Conservation (phyloP, 2,113 vertebrate species). For the Scopus umbretta region DNA sequence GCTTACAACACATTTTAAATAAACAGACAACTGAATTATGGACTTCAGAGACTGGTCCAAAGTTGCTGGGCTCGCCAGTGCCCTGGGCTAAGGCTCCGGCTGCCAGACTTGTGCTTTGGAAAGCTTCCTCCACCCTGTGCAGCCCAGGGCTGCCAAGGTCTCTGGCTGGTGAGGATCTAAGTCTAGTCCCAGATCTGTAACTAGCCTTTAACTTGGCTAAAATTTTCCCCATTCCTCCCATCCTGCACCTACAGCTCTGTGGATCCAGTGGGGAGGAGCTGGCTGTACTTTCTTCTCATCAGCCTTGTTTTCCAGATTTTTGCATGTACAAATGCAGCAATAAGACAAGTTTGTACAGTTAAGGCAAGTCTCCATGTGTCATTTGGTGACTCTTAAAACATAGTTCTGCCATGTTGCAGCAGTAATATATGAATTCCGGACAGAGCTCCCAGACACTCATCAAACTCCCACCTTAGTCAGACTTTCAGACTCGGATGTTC, state of each 20-base stretch:
- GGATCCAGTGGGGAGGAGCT: background rate
- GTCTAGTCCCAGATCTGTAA: background rate
- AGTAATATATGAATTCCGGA: background rate
- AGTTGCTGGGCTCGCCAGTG: background rate
- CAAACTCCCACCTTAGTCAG: background rate
- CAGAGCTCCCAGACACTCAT: background rate
- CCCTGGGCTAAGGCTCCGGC: background rate
- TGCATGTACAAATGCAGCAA: background rate
- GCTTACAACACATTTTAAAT: constrained; percentile 16
- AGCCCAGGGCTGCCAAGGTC: background rate
- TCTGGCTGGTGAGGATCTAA: background rate
- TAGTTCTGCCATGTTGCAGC: background rate
- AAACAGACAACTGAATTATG: constrained; percentile 45
- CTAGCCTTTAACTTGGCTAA: background rate
- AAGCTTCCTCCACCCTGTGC: background rate
- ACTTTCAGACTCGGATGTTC: background rate
- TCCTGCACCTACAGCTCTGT: background rate
- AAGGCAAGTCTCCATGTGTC: fast-evolving
- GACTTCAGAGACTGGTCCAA: background rate
- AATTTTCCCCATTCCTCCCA: background rate
- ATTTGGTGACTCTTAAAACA: background rate
- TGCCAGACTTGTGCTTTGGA: background rate
- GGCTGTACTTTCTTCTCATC: background rate
- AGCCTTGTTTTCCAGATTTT: background rate
- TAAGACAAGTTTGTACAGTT: background rate